Conservation (phyloP, 2,113 vertebrate species). For the Xenus cinereus region DNA sequence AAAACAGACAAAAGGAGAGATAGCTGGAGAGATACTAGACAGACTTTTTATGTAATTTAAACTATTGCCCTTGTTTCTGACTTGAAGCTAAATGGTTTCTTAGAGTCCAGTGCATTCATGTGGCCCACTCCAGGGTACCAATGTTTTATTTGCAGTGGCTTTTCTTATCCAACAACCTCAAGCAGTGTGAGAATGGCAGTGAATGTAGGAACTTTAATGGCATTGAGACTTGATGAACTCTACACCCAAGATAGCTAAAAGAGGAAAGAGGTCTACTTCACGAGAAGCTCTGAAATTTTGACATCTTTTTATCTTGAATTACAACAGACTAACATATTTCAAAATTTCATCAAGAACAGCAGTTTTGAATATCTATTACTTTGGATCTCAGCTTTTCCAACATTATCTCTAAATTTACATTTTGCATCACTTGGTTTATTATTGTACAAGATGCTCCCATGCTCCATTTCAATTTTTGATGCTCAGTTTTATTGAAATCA, state of each 20-base stretch:
- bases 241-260: not conserved
- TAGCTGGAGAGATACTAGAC: not conserved
- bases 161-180: not conserved
- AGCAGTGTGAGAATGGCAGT: not conserved
- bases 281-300: not conserved
- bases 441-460: not conserved
- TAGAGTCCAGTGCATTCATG: not conserved
- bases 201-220: not conserved
- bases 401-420: not conserved
- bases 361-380: not conserved
- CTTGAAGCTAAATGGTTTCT: not conserved
- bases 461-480: not conserved
- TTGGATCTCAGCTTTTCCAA: not conserved
- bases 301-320: not conserved
- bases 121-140: not conserved
- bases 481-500: not conserved
- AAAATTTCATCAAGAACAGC: not conserved
- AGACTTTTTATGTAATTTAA: not conserved
- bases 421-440: not conserved
- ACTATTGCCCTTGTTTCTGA: not conserved
- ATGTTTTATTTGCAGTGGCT: not conserved
- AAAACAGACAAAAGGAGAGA: not conserved
- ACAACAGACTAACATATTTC: not conserved
- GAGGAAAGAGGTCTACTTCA: not conserved
- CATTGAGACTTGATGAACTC: not conserved